Evolutionary conservation across 2,797 vertebrate species (phyloP).

Genomic region (Arvicola amphibius): DNA sequence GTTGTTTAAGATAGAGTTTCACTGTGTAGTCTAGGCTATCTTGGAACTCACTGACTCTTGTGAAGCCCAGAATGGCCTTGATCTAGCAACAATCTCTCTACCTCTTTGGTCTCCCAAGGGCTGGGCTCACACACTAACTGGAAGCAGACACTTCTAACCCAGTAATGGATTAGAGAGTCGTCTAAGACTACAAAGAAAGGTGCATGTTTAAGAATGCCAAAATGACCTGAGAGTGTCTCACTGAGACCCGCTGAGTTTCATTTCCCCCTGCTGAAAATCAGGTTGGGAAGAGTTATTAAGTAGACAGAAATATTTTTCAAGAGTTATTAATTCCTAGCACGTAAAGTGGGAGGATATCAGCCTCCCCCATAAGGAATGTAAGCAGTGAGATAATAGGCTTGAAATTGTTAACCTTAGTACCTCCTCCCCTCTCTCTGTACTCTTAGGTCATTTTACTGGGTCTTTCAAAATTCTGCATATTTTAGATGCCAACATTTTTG

Average conservation of each 20-base stretch:
- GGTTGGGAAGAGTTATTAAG: background rate
- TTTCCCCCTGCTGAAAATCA: background rate
- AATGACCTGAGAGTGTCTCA: background rate
- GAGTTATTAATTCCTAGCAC: background rate
- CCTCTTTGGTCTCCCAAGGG: background rate
- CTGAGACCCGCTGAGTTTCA: background rate
- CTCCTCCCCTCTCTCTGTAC: background rate
- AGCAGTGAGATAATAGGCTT: background rate
- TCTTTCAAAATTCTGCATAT: background rate
- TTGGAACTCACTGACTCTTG: background rate
- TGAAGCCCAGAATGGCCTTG: background rate
- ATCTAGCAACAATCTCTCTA: background rate
- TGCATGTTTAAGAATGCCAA: background rate
- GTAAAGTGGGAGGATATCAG: background rate
- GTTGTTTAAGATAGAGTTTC: background rate
- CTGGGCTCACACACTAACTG: background rate
- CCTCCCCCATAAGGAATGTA: background rate
- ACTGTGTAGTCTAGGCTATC: background rate
- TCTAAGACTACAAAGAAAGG: constrained; percentile 11
- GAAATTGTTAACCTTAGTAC: background rate
- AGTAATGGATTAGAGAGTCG: constrained; percentile 8
- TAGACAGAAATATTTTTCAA: background rate
- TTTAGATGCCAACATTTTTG: constrained; percentile 37
- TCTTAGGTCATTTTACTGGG: constrained; percentile 2
- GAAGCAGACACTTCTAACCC: background rate